Percentiles rank a stretch among this genome's conserved stretches.
These are phyloP conservation scores for Strigamia maritima DNA, from an alignment of 2,888 invertebrate species.

Conservation along the genomic window DNA sequence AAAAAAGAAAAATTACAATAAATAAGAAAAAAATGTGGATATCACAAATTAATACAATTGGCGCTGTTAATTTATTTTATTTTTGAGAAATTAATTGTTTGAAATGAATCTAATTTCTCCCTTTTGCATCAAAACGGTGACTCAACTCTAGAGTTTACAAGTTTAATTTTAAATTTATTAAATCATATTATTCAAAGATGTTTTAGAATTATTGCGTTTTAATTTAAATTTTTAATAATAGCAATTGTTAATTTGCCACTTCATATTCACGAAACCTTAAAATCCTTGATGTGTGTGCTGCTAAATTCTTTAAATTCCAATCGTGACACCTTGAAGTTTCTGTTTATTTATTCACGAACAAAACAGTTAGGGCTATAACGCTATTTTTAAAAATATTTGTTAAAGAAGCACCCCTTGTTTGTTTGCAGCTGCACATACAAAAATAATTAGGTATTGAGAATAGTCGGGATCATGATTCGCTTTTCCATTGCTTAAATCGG, in stretches of 20 bases:
- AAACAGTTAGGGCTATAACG: not conserved
- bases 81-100: not conserved
- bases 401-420: not conserved
- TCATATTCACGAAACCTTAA: not conserved
- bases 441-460: constrained; percentile 29
- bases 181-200: not conserved
- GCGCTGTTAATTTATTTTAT: not conserved
- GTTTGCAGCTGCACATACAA: constrained; percentile 22
- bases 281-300: not conserved
- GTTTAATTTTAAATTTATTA: constrained; percentile 13
- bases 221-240: constrained; percentile 11
- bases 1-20: not conserved
- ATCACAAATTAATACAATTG: too few species aligned
- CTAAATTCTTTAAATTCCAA: not conserved
- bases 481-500: constrained; percentile 17
- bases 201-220: constrained; percentile 2
- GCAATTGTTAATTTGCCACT: constrained; percentile 12
- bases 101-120: not conserved
- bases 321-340: not conserved
- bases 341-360: not conserved
- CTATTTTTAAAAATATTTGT: not conserved
- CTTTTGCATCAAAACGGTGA: not conserved
- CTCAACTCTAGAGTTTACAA: not conserved
- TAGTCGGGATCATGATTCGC: not conserved
- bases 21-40: not conserved